Percentiles rank a stretch among this genome's conserved stretches.
Conservation (phyloP, 2,888 invertebrate species). For the Protula sp. region DNA sequence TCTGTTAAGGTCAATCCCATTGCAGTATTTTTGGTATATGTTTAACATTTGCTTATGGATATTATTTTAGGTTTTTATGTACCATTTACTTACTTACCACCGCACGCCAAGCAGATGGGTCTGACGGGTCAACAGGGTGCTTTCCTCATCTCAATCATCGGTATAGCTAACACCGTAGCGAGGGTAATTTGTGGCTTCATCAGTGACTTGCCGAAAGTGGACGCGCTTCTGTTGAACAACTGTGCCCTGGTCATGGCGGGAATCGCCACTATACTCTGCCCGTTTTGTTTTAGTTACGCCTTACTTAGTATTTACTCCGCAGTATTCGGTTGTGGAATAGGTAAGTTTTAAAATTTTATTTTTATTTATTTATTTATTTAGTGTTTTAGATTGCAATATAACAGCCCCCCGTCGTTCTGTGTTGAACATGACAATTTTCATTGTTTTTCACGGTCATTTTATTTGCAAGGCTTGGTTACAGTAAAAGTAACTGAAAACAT, state of each 20-base stretch:
- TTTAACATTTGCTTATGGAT: too few species aligned
- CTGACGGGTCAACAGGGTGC: constrained; percentile 55
- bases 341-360: too few species aligned
- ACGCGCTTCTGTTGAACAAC: constrained; percentile 85
- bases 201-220: constrained; percentile 65
- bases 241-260: constrained; percentile 81
- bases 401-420: too few species aligned
- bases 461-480: too few species aligned
- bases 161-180: constrained; percentile 88
- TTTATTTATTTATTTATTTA: neutral
- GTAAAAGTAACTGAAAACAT: too few species aligned
- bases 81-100: constrained; percentile 45
- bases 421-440: too few species aligned
- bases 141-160: constrained; percentile 53
- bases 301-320: constrained; percentile 75
- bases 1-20: too few species aligned
- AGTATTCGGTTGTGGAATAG: constrained; percentile 71
- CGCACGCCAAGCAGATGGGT: constrained; percentile 26
- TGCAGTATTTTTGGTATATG: too few species aligned
- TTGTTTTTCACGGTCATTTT: too few species aligned
- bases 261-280: constrained; percentile 73
- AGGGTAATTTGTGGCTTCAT: constrained; percentile 84
- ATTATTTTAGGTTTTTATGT: constrained; percentile 45
- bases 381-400: too few species aligned
- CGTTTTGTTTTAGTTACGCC: constrained; percentile 73